Percentiles rank a stretch among this genome's conserved stretches.
phyloP scores from a whole-genome alignment of 2,113 vertebrate genomes.

The Toxostoma redivivum region DNA sequence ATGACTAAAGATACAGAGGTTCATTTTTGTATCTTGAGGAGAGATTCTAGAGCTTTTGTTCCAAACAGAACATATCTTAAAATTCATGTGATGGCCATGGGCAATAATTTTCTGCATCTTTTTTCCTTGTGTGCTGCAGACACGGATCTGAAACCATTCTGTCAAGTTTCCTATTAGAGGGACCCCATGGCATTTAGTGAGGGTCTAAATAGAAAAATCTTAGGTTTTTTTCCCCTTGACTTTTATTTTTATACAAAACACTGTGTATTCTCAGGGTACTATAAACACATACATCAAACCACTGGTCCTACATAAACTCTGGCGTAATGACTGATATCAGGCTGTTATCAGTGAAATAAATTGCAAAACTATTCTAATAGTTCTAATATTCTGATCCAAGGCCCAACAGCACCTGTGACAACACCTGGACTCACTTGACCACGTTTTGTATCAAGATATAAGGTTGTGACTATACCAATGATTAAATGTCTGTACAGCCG shows the following conservation, averaged over 20 bases:
- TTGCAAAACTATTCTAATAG: neutral
- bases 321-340: neutral
- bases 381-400: neutral
- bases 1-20: neutral
- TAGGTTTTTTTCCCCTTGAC: accelerated
- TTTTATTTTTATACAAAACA: neutral
- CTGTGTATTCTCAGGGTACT: neutral
- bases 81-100: neutral
- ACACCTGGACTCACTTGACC: neutral
- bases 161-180: neutral
- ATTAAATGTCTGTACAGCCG: neutral
- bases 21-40: neutral
- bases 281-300: neutral
- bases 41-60: neutral
- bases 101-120: neutral
- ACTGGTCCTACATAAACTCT: neutral
- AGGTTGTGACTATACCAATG: neutral
- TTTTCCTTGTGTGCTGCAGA: neutral
- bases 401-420: neutral
- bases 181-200: accelerated
- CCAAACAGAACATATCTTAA: neutral
- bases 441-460: neutral
- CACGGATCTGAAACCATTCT: neutral
- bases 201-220: neutral
- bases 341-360: neutral